Evolutionary conservation across 2,888 invertebrate genomes (phyloP).

Genomic region (Amorpha juglandis): DNA sequence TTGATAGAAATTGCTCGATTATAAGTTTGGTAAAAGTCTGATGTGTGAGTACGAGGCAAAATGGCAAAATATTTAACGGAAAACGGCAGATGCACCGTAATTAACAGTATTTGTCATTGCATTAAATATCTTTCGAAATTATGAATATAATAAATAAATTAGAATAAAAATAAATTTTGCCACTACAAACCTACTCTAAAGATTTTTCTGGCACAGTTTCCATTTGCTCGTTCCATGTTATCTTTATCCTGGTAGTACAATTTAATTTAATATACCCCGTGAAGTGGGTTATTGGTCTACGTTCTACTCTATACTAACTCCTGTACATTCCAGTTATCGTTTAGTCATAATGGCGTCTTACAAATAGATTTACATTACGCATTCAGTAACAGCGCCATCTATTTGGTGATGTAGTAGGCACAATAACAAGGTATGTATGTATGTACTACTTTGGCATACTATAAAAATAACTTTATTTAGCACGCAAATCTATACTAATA

Average conservation of each 20-base stretch:
- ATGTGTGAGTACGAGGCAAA: no score
- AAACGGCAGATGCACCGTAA: no score
- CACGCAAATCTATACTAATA: no score
- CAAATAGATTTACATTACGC: not conserved
- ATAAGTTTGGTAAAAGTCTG: no score
- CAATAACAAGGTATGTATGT: not conserved
- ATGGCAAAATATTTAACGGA: no score
- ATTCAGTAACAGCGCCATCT: not conserved
- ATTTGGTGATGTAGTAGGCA: not conserved
- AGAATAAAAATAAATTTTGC: conserved; percentile 2
- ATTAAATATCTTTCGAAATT: no score
- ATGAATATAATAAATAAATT: conserved; percentile 5
- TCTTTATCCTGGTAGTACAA: conserved; percentile 67
- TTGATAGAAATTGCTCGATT: no score
- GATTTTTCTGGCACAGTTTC: conserved; percentile 48
- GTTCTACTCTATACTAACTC: not conserved
- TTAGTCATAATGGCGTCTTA: conserved; percentile 2
- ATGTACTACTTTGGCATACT: no score
- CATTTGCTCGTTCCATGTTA: conserved; percentile 66
- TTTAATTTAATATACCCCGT: conserved; percentile 73
- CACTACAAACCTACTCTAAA: conserved; percentile 36
- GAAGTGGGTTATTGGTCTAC: conserved; percentile 48
- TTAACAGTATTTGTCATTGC: no score
- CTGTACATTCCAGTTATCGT: conserved; percentile 6
- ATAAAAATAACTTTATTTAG: no score